Base-by-base conservation (phyloP, 2,888 invertebrate genomes). In the Acanthosoma haemorrhoidale region DNA sequence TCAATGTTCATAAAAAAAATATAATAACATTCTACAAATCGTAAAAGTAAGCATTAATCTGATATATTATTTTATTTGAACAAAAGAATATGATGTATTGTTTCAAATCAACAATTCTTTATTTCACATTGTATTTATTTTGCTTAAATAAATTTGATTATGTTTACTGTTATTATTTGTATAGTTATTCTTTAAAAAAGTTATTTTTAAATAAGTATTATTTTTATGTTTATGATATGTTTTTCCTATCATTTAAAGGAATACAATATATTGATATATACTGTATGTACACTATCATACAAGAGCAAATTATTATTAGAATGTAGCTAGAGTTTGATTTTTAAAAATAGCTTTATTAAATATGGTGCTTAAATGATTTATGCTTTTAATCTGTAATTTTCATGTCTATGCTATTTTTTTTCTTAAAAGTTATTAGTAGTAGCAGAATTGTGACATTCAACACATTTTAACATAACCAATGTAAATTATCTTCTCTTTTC, bases 141-240 rank as follows among this genome's bases (percentile, higher is more conserved):
- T 51, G 21, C 13, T 25, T 51, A 43, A n/a, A n/a, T n/a, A n/a
- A n/a, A n/a, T n/a, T n/a, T n/a, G n/a, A n/a, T n/a, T n/a, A n/a
- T n/a, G n/a, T n/a, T n/a, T n/a, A n/a, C n/a, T n/a, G 9, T 43
- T 21, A 41, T 9, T 41, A 51, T 51, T 25, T 25, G 5, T 51
- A 11, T 51, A 25, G 25, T 51, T 51, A 51, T 25, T 25, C 51
- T 25, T 4, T 51, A 9, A 25, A 25, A 25, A 25, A n/a, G n/a
- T n/a, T 51, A 25, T 25, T 25, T n/a, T 51, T 51, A n/a, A 51
- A 25, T 25, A 51, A 41, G 51, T 51, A 51, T 51, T 51, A 51
- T 51, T 51, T 51, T 51, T 16, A 25, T 51, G 51, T 51, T 25
- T 51, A 25, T 51, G 51, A 51, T 51, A 51, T 51, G n/a, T n/a